phyloP scores from a whole-genome alignment of 1,140 invertebrate species.

The Pollicipes pollicipes region DNA sequence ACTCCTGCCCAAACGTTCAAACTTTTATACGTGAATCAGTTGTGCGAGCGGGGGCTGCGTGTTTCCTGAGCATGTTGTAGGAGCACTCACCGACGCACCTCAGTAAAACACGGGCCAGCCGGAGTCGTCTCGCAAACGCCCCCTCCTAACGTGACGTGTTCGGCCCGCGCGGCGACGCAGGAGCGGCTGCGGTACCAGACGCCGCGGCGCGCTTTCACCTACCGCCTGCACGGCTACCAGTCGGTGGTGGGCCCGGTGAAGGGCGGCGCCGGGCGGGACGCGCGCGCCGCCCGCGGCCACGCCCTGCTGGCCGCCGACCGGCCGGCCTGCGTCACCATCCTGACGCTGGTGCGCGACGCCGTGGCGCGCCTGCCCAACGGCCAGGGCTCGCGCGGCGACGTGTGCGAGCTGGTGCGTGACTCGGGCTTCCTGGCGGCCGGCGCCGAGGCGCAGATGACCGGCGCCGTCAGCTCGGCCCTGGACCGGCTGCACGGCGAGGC shows the following conservation, averaged over 20 bases:
- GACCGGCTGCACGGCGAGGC: conserved; percentile 72
- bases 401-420: conserved; percentile 61
- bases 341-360: conserved; percentile 77
- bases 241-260: conserved; percentile 73
- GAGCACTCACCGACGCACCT: too few species aligned
- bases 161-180: conserved; percentile 65
- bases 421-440: conserved; percentile 68
- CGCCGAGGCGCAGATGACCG: conserved; percentile 41
- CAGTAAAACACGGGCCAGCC: too few species aligned
- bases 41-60: too few species aligned
- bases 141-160: too few species aligned
- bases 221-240: conserved; percentile 62
- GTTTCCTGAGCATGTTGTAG: too few species aligned
- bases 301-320: too few species aligned
- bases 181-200: conserved; percentile 54
- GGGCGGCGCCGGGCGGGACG: conserved; percentile 26
- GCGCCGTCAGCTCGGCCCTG: conserved; percentile 70
- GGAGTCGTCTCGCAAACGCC: too few species aligned
- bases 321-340: conserved; percentile 77
- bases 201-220: conserved; percentile 71
- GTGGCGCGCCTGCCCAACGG: conserved; percentile 81
- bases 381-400: conserved; percentile 76
- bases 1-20: too few species aligned
- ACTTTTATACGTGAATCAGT: too few species aligned
- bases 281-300: conserved; percentile 46